Conservation (phyloP, 2,113 vertebrate species). For the Cyprinus carpio region DNA sequence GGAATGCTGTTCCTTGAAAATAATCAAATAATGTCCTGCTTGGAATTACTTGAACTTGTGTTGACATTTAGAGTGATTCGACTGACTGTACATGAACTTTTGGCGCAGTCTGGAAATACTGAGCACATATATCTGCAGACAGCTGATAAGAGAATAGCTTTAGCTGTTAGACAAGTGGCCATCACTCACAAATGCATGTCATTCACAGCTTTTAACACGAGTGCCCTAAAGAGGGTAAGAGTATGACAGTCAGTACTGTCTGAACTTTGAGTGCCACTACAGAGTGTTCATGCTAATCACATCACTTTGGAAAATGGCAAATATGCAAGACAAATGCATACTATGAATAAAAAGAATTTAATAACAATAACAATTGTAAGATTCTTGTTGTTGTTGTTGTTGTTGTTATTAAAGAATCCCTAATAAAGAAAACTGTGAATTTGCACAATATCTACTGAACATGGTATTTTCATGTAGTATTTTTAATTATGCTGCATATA, state of each 20-base stretch:
- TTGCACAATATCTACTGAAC: not conserved
- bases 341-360: not conserved
- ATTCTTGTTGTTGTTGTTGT: not conserved
- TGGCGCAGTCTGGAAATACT: not conserved
- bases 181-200: not conserved
- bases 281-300: not conserved
- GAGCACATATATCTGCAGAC: not conserved
- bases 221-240: not conserved
- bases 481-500: not conserved
- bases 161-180: not conserved
- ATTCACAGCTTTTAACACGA: slow-evolving; percentile 29
- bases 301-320: not conserved
- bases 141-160: not conserved
- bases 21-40: not conserved
- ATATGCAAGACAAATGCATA: not conserved
- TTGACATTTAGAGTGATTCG: not conserved
- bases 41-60: not conserved
- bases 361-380: not conserved
- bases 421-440: not conserved
- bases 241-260: not conserved
- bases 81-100: not conserved
- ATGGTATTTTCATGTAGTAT: not conserved
- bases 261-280: not conserved
- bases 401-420: not conserved
- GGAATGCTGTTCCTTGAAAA: not conserved